Percentiles rank a stretch among this genome's conserved stretches.
Conservation (phyloP, 2,888 invertebrate genomes). For the Chrysolina americana region DNA sequence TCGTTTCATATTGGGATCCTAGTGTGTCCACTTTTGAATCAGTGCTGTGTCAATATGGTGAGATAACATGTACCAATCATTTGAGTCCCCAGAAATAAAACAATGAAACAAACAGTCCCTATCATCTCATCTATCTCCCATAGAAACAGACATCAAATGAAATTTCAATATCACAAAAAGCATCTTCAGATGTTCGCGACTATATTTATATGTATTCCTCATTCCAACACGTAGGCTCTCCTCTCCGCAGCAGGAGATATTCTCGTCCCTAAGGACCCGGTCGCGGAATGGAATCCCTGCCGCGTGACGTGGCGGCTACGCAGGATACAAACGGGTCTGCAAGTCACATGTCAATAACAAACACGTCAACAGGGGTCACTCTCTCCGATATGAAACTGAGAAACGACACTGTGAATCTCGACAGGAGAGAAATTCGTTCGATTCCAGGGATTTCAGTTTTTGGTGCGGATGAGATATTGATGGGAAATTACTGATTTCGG, state of each 20-base stretch:
- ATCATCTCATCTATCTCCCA: background rate
- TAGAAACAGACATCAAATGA: constrained; percentile 1
- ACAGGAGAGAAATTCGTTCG: constrained; percentile 17
- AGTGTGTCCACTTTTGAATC: no score
- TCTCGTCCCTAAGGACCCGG: constrained; percentile 57
- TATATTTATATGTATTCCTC: constrained; percentile 30
- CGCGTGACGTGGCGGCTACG: constrained; percentile 45
- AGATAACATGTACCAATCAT: no score
- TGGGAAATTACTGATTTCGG: background rate
- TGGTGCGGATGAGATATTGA: background rate
- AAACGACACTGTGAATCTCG: constrained; percentile 5
- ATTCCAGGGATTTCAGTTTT: constrained; percentile 5
- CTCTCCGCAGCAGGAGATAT: constrained; percentile 38
- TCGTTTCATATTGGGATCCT: no score
- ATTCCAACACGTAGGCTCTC: constrained; percentile 35
- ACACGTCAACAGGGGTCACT: constrained; percentile 53
- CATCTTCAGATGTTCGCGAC: constrained; percentile 17
- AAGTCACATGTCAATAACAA: constrained; percentile 62
- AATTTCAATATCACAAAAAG: constrained; percentile 27
- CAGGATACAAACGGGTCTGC: constrained; percentile 47
- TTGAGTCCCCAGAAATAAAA: no score
- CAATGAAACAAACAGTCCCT: no score
- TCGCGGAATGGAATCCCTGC: constrained; percentile 61
- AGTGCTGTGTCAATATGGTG: no score
- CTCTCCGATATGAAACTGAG: constrained; percentile 9